Conservation (phyloP, 1,140 invertebrate species). For the Arion vulgaris region DNA sequence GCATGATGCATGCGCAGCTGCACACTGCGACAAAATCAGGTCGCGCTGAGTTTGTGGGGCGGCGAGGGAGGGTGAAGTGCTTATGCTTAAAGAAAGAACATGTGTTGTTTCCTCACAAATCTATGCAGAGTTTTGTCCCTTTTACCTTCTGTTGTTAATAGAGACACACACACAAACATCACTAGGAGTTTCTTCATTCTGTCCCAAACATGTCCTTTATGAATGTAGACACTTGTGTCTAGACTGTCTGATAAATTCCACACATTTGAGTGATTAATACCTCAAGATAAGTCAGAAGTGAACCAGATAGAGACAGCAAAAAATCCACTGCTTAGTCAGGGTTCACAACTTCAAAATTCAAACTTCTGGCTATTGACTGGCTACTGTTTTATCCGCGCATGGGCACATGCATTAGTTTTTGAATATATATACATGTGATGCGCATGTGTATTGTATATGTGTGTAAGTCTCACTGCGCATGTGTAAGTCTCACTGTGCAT, state of each 20-base stretch:
- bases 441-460: not conserved
- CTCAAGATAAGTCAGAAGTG: not conserved
- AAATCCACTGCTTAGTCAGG: too few relatives aligned
- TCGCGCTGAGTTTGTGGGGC: constrained; percentile 11
- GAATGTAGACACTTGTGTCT: too few relatives aligned
- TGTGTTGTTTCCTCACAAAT: not conserved
- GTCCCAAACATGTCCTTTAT: too few relatives aligned
- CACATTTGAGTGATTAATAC: not conserved
- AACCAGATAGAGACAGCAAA: too few relatives aligned
- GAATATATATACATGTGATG: not conserved
- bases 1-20: constrained; percentile 26
- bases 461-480: too few relatives aligned
- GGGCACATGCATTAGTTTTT: not conserved
- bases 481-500: too few relatives aligned
- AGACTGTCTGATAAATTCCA: too few relatives aligned
- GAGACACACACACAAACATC: too few relatives aligned
- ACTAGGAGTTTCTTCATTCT: too few relatives aligned
- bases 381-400: not conserved
- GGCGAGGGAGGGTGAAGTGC: not conserved
- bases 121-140: not conserved
- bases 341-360: not conserved
- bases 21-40: constrained; percentile 21
- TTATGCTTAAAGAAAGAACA: not conserved
- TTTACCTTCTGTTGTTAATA: not conserved
- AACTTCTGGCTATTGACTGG: not conserved